Percentiles rank a stretch among this genome's conserved stretches.
These are phyloP conservation scores for Peromyscus californicus DNA, from an alignment of 2,113 vertebrate species.

Conservation along the genomic window DNA sequence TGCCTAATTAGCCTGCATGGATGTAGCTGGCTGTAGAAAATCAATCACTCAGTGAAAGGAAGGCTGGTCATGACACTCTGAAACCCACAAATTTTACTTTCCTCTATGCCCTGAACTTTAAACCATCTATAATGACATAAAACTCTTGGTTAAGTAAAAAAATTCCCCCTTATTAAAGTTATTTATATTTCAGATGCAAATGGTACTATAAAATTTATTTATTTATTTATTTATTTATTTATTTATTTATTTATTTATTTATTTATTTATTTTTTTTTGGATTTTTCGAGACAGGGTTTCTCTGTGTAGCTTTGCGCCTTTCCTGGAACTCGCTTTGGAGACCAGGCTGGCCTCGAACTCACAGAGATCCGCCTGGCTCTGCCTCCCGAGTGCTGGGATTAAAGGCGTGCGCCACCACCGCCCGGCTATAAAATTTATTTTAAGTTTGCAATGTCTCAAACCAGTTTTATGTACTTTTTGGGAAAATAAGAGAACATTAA, in stretches of 20 bases:
- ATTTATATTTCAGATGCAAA: not conserved
- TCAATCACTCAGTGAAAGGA: not conserved
- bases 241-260: not conserved
- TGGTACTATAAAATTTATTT: not conserved
- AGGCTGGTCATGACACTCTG: not conserved
- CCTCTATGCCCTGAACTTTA: not conserved
- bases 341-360: no score
- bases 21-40: not conserved
- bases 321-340: no score
- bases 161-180: not conserved
- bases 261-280: not conserved
- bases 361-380: no score
- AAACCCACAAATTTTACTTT: not conserved
- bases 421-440: not conserved
- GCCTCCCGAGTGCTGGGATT: no score
- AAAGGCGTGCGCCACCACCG: no score
- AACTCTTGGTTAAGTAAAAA: constrained; percentile 39
- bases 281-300: no score
- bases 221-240: not conserved
- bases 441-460: not conserved
- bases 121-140: not conserved
- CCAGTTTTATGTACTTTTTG: not conserved
- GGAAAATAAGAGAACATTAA: not conserved
- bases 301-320: no score
- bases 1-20: not conserved